phyloP scores from a whole-genome alignment of 2,797 vertebrate genomes.

The Intellagama lesueurii region DNA sequence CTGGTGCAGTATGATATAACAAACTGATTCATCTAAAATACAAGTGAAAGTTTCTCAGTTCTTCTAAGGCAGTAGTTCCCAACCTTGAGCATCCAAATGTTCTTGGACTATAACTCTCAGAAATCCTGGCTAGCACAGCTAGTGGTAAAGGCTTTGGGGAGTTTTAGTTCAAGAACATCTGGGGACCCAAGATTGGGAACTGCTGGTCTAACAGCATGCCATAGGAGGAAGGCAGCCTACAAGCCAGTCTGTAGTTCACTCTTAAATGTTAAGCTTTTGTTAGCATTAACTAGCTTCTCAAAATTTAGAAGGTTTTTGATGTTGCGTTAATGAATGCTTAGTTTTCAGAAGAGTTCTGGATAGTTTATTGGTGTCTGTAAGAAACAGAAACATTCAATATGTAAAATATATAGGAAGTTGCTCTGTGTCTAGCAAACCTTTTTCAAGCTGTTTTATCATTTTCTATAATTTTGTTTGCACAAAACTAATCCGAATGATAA shows the following conservation, averaged over 20 bases:
- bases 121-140: too few relatives aligned
- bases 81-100: too few relatives aligned
- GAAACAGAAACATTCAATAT: neutral
- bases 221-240: neutral
- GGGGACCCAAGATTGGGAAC: too few relatives aligned
- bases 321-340: neutral
- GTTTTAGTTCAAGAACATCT: too few relatives aligned
- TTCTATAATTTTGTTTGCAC: too few relatives aligned
- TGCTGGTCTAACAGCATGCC: too few relatives aligned
- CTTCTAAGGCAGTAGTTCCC: too few relatives aligned
- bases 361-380: slow-evolving; percentile 46
- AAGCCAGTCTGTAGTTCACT: neutral
- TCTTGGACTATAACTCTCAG: too few relatives aligned
- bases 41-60: neutral
- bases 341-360: slow-evolving; percentile 39
- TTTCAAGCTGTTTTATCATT: neutral
- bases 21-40: neutral
- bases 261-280: neutral
- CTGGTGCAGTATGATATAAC: neutral
- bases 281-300: neutral
- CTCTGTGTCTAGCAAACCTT: neutral
- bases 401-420: too few relatives aligned
- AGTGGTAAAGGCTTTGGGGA: too few relatives aligned
- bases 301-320: neutral
- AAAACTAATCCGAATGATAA: too few relatives aligned